Conservation (phyloP, 2,797 vertebrate species). For the Siniperca undulata region DNA sequence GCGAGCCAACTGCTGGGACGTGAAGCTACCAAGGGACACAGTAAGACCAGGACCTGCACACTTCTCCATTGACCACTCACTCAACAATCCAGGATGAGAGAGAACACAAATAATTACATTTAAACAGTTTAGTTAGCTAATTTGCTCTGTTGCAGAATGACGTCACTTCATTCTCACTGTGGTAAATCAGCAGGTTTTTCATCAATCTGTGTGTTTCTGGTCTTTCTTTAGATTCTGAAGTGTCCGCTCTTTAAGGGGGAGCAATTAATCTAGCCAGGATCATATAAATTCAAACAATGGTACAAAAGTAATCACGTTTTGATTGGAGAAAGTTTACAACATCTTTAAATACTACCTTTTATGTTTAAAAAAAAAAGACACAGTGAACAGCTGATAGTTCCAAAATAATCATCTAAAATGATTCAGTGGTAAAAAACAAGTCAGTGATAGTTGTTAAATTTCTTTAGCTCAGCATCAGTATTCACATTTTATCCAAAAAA, state of each 20-base stretch:
- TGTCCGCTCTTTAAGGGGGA: background rate
- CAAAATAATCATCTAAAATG: background rate
- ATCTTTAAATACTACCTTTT: background rate
- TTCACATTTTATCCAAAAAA: background rate
- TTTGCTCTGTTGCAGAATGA: background rate
- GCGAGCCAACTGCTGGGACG: constrained; percentile 85
- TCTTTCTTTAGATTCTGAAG: accelerated
- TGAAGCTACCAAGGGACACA: constrained; percentile 78
- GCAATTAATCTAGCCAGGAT: background rate
- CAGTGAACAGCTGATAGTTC: background rate
- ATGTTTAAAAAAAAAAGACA: background rate
- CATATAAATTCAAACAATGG: background rate
- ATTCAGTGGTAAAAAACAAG: background rate
- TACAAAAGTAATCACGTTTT: background rate
- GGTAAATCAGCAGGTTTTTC: background rate
- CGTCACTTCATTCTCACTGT: background rate
- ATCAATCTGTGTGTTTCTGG: background rate
- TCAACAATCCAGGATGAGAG: background rate
- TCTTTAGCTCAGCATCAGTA: background rate
- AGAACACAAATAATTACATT: background rate
- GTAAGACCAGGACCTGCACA: constrained; percentile 62
- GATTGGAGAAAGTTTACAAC: background rate
- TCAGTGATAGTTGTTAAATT: too few species aligned
- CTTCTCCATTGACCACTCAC: background rate
- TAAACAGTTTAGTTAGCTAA: background rate